phyloP scores from a whole-genome alignment of 2,797 vertebrate species.

The Adelosebastes latens region DNA sequence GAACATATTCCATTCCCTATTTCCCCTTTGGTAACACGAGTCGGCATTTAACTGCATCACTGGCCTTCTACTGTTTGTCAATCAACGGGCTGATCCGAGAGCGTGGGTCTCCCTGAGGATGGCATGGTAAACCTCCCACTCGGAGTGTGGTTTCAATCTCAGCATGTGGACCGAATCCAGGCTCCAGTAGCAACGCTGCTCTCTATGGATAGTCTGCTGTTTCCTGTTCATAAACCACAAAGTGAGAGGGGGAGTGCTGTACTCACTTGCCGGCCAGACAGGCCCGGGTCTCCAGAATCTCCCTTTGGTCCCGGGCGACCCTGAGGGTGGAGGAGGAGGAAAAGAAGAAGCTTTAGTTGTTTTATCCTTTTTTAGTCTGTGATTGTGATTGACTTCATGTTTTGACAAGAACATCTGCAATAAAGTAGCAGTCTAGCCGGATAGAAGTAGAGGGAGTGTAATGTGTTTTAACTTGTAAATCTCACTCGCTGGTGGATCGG shows the following conservation, averaged over 20 bases:
- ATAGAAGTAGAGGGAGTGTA: slow-evolving; percentile 8
- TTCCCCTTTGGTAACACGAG: slow-evolving; percentile 61
- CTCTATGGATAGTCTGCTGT: slow-evolving; percentile 59
- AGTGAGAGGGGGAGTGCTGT: slow-evolving; percentile 39
- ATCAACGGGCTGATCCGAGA: slow-evolving; percentile 57
- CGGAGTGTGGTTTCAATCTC: slow-evolving; percentile 72
- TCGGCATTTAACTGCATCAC: slow-evolving; percentile 61
- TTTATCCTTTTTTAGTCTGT: slow-evolving; percentile 20
- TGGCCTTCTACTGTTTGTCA: slow-evolving; percentile 71
- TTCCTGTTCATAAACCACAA: slow-evolving; percentile 76
- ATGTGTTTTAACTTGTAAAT: slow-evolving; percentile 50
- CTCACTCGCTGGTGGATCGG: slow-evolving; percentile 14
- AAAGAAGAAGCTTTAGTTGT: slow-evolving; percentile 30
- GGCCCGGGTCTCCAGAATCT: slow-evolving; percentile 91
- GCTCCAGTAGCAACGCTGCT: slow-evolving; percentile 66
- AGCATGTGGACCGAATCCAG: slow-evolving; percentile 65
- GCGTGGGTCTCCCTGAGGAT: slow-evolving; percentile 65
- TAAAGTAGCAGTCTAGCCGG: slow-evolving; percentile 10
- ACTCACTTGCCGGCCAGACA: slow-evolving; percentile 90
- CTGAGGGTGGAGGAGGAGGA: slow-evolving; percentile 72
- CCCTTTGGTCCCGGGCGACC: slow-evolving; percentile 97
- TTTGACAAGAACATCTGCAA: slow-evolving; percentile 58
- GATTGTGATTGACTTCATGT: slow-evolving; percentile 55
- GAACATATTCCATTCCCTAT: slow-evolving; percentile 64
- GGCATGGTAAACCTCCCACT: slow-evolving; percentile 73